A percentile compares a stretch with the other conserved stretches of the same genome.
phyloP scores from a whole-genome alignment of 2,888 invertebrate genomes.

The Agapostemon virescens region DNA sequence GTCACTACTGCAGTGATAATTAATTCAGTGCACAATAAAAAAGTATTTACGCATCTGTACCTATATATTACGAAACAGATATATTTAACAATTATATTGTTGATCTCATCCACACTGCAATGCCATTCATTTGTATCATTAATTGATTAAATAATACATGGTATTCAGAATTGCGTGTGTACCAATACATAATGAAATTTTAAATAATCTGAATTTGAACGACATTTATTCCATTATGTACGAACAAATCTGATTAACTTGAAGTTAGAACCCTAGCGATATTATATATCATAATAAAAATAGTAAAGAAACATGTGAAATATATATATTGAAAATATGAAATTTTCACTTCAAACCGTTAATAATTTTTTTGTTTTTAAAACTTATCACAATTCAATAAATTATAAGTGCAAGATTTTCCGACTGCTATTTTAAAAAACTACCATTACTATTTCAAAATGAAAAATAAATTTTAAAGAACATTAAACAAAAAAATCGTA shows the following conservation, averaged over 20 bases:
- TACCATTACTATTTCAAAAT: not conserved
- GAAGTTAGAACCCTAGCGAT: conserved; percentile 13
- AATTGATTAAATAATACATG: conserved; percentile 27
- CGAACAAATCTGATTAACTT: conserved; percentile 10
- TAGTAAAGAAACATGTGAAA: conserved; percentile 24
- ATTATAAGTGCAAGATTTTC: not conserved
- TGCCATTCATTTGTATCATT: conserved; percentile 23
- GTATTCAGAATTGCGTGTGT: conserved; percentile 23
- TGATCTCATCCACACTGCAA: conserved; percentile 31
- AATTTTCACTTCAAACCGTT: conserved; percentile 9
- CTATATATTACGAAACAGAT: conserved; percentile 16
- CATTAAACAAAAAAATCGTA: conserved; percentile 8
- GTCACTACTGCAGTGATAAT: conserved; percentile 43
- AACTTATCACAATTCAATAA: conserved; percentile 3
- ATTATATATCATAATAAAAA: conserved; percentile 17
- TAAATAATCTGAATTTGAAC: conserved; percentile 7
- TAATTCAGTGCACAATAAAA: conserved; percentile 33
- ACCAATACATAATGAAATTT: conserved; percentile 18
- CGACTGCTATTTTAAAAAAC: conserved; percentile 4
- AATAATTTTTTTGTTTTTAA: not conserved
- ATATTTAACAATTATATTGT: conserved; percentile 28
- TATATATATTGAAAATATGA: conserved; percentile 10
- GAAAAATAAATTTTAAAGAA: conserved; percentile 18
- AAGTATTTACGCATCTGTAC: conserved; percentile 32
- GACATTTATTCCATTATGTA: conserved; percentile 29